phyloP scores from a whole-genome alignment of 2,113 vertebrate genomes.

The Guaruba guarouba region DNA sequence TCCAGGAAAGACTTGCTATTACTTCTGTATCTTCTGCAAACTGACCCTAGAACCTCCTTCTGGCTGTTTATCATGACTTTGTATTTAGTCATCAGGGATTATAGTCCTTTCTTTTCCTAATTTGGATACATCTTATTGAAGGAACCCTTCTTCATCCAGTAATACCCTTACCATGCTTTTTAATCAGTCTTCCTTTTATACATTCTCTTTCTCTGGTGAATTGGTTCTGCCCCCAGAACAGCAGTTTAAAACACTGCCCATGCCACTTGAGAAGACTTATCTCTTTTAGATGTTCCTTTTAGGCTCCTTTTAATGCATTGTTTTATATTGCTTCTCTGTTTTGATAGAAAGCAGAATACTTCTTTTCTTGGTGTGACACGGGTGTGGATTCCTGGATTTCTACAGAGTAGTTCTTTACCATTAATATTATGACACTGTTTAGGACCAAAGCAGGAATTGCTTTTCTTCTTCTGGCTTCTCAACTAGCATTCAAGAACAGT shows the following conservation, averaged over 20 bases:
- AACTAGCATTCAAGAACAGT: accelerated
- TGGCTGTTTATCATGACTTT: background rate
- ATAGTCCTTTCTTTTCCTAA: background rate
- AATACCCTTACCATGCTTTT: background rate
- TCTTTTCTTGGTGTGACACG: background rate
- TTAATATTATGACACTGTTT: background rate
- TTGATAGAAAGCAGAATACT: background rate
- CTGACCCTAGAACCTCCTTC: background rate
- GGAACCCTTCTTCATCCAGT: background rate
- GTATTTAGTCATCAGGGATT: background rate
- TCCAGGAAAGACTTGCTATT: background rate
- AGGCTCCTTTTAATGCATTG: background rate
- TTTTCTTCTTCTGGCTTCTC: background rate
- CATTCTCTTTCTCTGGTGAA: background rate
- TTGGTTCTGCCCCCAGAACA: background rate
- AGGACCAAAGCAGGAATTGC: background rate
- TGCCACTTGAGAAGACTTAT: background rate
- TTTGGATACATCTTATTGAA: background rate
- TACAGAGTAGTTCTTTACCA: background rate
- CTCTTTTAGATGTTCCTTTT: background rate
- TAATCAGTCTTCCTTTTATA: background rate
- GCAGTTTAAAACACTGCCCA: background rate
- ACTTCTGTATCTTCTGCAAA: background rate
- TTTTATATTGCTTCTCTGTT: background rate
- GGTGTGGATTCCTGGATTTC: background rate